Conservation (phyloP, 2,113 vertebrate genomes). For the Natator depressus region DNA sequence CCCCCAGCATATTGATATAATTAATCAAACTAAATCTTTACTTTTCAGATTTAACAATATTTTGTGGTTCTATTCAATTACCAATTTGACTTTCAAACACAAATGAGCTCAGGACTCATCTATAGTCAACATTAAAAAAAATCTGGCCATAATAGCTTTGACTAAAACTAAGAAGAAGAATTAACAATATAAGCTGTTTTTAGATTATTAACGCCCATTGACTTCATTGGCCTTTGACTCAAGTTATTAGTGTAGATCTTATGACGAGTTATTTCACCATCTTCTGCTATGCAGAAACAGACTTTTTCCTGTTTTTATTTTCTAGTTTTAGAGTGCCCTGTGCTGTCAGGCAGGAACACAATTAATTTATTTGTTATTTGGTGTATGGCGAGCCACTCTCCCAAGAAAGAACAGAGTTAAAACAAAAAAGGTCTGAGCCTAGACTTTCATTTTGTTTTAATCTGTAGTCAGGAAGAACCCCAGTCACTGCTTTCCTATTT, state of each 20-base stretch:
- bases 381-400: not conserved
- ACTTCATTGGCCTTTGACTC: not conserved
- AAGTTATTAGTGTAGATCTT: not conserved
- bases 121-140: not conserved
- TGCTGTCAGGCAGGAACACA: not conserved
- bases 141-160: not conserved
- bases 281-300: not conserved
- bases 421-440: not conserved
- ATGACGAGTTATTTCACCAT: not conserved
- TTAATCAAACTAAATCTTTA: not conserved
- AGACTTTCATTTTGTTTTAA: conserved; percentile 3
- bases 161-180: not conserved
- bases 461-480: not conserved
- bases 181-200: not conserved
- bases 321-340: not conserved
- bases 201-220: not conserved
- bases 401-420: not conserved
- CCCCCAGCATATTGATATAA: not conserved
- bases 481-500: not conserved
- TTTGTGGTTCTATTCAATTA: not conserved
- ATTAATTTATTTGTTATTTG: not conserved
- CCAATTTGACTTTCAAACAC: not conserved
- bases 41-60: fast-evolving
- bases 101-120: not conserved
- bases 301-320: not conserved